phyloP scores from a whole-genome alignment of 2,113 vertebrate genomes.

The Okapia johnstoni region DNA sequence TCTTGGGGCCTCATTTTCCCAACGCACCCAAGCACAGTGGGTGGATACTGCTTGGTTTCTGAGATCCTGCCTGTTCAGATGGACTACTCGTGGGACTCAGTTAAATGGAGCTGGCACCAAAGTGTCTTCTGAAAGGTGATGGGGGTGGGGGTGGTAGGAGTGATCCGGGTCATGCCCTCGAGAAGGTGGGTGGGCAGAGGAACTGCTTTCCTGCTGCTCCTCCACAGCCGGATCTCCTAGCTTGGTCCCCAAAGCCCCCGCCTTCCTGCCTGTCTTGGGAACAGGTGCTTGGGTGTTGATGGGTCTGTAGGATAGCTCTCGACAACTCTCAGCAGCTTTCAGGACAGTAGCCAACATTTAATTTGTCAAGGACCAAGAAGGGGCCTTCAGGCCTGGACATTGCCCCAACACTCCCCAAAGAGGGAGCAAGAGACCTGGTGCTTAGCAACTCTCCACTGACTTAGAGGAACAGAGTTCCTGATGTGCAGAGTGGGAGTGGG shows the following conservation, averaged over 20 bases:
- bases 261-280: slow-evolving; percentile 57
- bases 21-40: neutral
- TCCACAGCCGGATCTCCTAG: slow-evolving; percentile 61
- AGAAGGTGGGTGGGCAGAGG: slow-evolving; percentile 40
- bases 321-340: neutral
- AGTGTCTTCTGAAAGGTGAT: neutral
- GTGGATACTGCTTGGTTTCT: neutral
- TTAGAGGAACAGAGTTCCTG: neutral
- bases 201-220: slow-evolving; percentile 41
- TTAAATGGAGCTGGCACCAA: slow-evolving; percentile 1
- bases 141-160: neutral
- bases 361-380: slow-evolving; percentile 15
- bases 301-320: neutral
- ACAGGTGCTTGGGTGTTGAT: slow-evolving; percentile 61
- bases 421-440: neutral
- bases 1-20: slow-evolving; percentile 12
- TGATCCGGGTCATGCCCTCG: slow-evolving; percentile 27
- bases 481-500: neutral
- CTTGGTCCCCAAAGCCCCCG: neutral
- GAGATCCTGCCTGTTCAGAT: neutral
- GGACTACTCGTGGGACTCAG: neutral
- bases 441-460: neutral
- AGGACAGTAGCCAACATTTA: neutral
- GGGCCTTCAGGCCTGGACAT: neutral
- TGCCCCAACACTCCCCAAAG: neutral